Conservation (phyloP, 2,797 vertebrate species). For the Peromyscus eremicus region DNA sequence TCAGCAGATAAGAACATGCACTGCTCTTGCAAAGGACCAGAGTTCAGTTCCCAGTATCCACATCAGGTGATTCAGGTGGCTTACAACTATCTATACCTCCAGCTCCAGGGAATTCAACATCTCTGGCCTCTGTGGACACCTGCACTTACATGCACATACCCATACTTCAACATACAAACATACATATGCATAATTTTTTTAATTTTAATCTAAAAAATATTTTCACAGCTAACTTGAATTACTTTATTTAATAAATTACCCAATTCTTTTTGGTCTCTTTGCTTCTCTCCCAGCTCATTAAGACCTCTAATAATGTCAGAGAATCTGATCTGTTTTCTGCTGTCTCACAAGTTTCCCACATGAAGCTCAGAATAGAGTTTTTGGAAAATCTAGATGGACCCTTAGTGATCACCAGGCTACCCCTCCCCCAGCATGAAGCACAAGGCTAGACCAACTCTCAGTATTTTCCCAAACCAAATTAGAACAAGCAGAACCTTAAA, state of each 20-base stretch:
- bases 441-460: background rate
- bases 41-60: background rate
- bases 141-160: background rate
- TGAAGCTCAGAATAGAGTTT: background rate
- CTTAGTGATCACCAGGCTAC: background rate
- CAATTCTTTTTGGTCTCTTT: constrained; percentile 2
- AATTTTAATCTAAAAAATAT: background rate
- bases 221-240: background rate
- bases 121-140: background rate
- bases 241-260: background rate
- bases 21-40: background rate
- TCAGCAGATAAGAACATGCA: background rate
- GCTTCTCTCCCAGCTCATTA: background rate
- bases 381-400: background rate
- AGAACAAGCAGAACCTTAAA: background rate
- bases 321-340: constrained; percentile 3
- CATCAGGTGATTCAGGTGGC: background rate
- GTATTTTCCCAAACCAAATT: background rate
- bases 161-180: background rate
- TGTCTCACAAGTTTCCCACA: background rate
- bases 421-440: background rate
- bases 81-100: background rate
- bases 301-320: background rate
- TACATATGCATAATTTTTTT: background rate
- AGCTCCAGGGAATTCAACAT: background rate